Evolutionary conservation across 2,888 invertebrate genomes (phyloP).

Genomic region (Erannis defoliaria): DNA sequence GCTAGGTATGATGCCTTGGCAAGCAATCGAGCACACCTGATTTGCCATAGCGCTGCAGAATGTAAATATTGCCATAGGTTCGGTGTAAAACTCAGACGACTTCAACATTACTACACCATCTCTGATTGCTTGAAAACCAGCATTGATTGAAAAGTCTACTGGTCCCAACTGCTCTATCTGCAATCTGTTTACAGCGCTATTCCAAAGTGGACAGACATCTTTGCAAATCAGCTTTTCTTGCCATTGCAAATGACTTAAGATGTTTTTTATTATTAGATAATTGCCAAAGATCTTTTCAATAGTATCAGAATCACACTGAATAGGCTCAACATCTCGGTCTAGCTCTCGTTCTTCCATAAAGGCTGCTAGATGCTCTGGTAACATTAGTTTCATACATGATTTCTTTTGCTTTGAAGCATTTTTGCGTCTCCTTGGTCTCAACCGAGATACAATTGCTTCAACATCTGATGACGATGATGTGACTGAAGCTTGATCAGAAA

Average conservation of each 20-base stretch:
- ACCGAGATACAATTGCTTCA: background rate
- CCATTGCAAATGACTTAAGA: slow-evolving; percentile 74
- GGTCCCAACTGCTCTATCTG: slow-evolving; percentile 67
- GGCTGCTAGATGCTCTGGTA: slow-evolving; percentile 60
- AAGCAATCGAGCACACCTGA: slow-evolving; percentile 50
- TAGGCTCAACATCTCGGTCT: slow-evolving; percentile 54
- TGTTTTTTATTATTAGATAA: slow-evolving; percentile 78
- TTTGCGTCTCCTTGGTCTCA: slow-evolving; percentile 2
- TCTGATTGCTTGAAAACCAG: slow-evolving; percentile 51
- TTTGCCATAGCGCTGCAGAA: slow-evolving; percentile 62
- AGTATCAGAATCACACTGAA: slow-evolving; percentile 59
- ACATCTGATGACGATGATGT: slow-evolving; percentile 4
- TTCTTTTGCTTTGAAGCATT: background rate
- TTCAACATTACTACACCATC: slow-evolving; percentile 61
- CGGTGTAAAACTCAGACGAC: slow-evolving; percentile 65
- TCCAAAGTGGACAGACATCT: slow-evolving; percentile 75
- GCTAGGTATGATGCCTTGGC: slow-evolving; percentile 59
- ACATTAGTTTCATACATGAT: slow-evolving; percentile 46
- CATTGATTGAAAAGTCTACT: slow-evolving; percentile 69
- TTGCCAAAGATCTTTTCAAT: slow-evolving; percentile 70
- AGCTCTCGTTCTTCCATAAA: slow-evolving; percentile 61
- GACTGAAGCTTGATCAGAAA: background rate
- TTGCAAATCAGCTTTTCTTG: slow-evolving; percentile 75
- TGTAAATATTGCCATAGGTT: slow-evolving; percentile 70
- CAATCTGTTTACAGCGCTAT: slow-evolving; percentile 66